Evolutionary conservation across 2,888 invertebrate genomes (phyloP), one percentile per base, ranked within the genome.

Genomic region (Parnassius orleans): DNA sequence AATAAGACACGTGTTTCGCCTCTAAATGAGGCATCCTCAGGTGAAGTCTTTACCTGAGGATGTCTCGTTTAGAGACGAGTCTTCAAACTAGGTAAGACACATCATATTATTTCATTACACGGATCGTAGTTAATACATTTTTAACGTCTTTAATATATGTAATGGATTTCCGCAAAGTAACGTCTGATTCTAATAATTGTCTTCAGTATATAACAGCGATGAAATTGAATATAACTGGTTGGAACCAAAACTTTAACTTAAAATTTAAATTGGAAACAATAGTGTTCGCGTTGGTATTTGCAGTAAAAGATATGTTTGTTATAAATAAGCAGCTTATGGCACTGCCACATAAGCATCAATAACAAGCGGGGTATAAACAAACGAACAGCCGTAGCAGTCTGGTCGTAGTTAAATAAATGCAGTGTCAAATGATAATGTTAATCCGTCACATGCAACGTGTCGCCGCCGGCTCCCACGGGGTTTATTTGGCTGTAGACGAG

Each of bases 341-440:
- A 24, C 15, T n/a, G 60, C 55, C 48, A 44, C 54, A 51, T 53
- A 52, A 19, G 55, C 64, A 61, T 46, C 57, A 53, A 50, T 60
- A 59, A 61, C 60, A 48, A 64, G 65, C 63, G n/a, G 63, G 57
- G 57, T 48, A 61, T 62, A 68, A 67, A 69, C 68, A 69, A 68
- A 68, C 68, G 64, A 51, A 52, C 57, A 44, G 64, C 70, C 73
- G 70, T 63, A 64, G 69, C 63, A 48, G 48, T 48, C 48, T 53
- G 65, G 62, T 66, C 71, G 69, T 75, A 77, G 84, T 83, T 86
- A 87, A 90, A 90, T 90, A 88, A 90, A 90, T 87, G 86, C 86
- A 89, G 87, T 87, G 89, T 90, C 90, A 90, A 90, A 90, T 88
- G 87, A 87, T 90, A 89, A 90, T 88, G 87, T 83, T 89, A 86